These are phyloP conservation scores for Miniopterus natalensis DNA, from an alignment of 2,113 vertebrate species.

Conservation along the genomic window DNA sequence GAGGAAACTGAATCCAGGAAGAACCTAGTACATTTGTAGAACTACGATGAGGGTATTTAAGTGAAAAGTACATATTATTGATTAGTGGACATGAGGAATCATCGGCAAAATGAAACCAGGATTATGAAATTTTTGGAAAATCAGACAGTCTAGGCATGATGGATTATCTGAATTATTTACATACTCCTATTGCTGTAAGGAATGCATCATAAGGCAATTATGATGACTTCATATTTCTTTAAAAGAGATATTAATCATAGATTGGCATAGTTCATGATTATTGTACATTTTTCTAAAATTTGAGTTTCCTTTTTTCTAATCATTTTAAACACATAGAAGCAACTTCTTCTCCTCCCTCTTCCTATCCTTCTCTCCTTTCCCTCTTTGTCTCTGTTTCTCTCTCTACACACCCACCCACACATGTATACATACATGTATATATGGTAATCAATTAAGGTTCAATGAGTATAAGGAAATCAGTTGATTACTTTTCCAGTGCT, in stretches of 20 bases:
- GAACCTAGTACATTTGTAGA: neutral
- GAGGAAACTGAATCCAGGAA: neutral
- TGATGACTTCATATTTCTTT: constrained; percentile 1
- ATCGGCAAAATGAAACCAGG: neutral
- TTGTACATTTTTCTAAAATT: neutral
- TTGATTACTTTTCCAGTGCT: neutral
- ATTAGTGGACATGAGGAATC: neutral
- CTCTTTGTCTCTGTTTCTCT: neutral
- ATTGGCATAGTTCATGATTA: neutral
- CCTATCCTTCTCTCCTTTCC: neutral
- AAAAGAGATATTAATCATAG: neutral
- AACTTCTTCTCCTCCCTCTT: rapidly evolving
- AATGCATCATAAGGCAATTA: neutral
- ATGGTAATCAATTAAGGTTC: neutral
- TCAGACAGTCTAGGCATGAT: neutral
- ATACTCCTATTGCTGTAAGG: neutral
- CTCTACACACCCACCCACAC: neutral
- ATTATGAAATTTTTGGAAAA: constrained; percentile 34
- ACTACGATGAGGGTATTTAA: neutral
- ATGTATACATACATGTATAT: neutral
- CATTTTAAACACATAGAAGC: neutral
- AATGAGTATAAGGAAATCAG: neutral
- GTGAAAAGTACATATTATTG: neutral
- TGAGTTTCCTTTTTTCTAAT: neutral
- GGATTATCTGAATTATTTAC: neutral